Conservation (phyloP, 2,797 vertebrate genomes). For the Aldrovandia affinis region DNA sequence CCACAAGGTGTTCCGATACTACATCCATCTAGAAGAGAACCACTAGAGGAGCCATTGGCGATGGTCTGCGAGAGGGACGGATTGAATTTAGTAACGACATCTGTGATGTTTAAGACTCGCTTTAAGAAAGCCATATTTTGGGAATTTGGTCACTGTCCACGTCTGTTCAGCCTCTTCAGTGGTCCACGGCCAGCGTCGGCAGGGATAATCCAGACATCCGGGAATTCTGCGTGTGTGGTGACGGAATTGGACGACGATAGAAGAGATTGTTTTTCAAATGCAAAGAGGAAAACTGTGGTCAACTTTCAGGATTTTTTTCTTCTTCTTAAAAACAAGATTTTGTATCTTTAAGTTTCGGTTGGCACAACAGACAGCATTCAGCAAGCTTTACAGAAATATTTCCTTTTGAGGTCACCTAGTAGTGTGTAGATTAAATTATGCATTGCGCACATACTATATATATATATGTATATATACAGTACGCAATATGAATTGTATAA, state of each 20-base stretch:
- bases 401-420: background rate
- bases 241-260: background rate
- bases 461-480: background rate
- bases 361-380: background rate
- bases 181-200: background rate
- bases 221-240: background rate
- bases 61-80: conserved; percentile 6
- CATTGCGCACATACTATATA: too few relatives aligned
- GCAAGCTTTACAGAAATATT: conserved; percentile 4
- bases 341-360: background rate
- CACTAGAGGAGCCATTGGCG: conserved; percentile 39
- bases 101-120: conserved; percentile 37
- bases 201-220: background rate
- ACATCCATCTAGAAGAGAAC: conserved; percentile 67
- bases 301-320: background rate
- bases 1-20: conserved; percentile 86
- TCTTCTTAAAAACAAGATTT: background rate
- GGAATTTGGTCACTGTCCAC: background rate
- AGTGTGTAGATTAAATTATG: background rate
- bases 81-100: conserved; percentile 32
- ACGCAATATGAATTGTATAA: background rate
- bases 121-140: conserved; percentile 36
- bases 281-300: background rate
- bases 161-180: background rate
- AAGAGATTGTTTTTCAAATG: background rate